Conservation (phyloP, 2,113 vertebrate genomes). For the Chaetodon auriga region DNA sequence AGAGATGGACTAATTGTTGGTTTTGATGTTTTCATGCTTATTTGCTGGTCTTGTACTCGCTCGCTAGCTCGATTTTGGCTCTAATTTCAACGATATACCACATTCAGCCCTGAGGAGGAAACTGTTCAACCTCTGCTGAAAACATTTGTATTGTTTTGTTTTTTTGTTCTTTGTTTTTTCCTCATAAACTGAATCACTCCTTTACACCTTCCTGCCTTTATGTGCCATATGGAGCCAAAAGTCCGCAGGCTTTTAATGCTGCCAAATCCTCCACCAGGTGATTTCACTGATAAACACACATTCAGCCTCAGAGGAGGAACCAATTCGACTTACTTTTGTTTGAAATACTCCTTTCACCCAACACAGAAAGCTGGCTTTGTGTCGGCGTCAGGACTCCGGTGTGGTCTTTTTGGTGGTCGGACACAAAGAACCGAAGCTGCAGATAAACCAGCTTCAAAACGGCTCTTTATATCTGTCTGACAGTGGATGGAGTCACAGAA, state of each 20-base stretch:
- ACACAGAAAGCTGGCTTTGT: conserved; percentile 21
- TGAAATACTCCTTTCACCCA: neutral
- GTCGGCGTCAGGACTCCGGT: conserved; percentile 5
- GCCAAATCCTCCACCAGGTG: conserved; percentile 49
- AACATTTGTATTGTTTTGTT: neutral
- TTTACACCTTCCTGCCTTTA: neutral
- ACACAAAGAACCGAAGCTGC: conserved; percentile 23
- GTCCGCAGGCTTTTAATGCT: conserved; percentile 19
- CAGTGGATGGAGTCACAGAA: neutral
- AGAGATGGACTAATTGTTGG: too few relatives aligned
- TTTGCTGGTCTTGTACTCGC: too few relatives aligned
- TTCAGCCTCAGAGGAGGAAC: conserved; percentile 22
- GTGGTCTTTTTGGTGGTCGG: conserved; percentile 1
- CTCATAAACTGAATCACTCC: neutral
- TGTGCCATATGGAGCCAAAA: conserved; percentile 37
- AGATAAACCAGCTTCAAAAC: conserved; percentile 28
- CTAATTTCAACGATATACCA: too few relatives aligned
- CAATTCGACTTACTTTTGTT: neutral
- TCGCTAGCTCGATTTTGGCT: too few relatives aligned
- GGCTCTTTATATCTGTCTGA: neutral
- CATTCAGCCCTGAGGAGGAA: neutral
- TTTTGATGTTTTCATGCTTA: too few relatives aligned
- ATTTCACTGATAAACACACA: conserved; percentile 42
- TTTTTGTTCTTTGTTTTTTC: neutral
- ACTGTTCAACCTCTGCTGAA: neutral